A percentile compares a stretch with the other conserved stretches of the same genome.
phyloP scores from a whole-genome alignment of 2,888 invertebrate species.

The Perizoma affinitatum region DNA sequence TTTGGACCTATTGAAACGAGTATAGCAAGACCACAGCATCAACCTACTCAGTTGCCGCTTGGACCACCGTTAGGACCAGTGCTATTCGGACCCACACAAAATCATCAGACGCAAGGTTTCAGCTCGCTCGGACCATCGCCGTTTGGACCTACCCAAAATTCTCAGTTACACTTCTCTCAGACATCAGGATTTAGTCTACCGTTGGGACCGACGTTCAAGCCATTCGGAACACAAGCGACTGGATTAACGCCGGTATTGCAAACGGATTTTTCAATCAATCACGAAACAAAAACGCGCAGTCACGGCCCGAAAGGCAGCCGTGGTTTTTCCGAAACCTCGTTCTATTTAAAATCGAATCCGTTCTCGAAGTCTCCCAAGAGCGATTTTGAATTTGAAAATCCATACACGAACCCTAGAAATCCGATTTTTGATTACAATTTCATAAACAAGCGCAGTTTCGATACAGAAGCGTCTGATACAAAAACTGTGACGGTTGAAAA shows the following conservation, averaged over 20 bases:
- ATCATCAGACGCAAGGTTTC: too few species aligned
- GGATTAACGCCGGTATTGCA: slow-evolving; percentile 40
- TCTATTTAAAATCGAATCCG: slow-evolving; percentile 50
- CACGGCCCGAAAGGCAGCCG: slow-evolving; percentile 50
- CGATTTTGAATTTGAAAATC: slow-evolving; percentile 40
- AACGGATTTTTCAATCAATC: slow-evolving; percentile 42
- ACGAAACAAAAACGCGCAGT: slow-evolving; percentile 46
- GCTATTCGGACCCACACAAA: slow-evolving; percentile 3
- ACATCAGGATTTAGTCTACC: slow-evolving; percentile 15
- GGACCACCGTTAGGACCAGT: slow-evolving; percentile 6
- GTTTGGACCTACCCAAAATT: slow-evolving; percentile 19
- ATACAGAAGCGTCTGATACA: slow-evolving; percentile 48
- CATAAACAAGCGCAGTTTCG: slow-evolving; percentile 43
- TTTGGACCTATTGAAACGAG: slow-evolving; percentile 11
- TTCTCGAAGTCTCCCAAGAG: slow-evolving; percentile 32
- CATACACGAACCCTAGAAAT: slow-evolving; percentile 27
- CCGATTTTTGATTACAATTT: slow-evolving; percentile 45
- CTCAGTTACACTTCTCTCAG: background rate
- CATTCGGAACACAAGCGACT: slow-evolving; percentile 25
- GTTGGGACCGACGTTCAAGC: slow-evolving; percentile 32
- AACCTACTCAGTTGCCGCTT: slow-evolving; percentile 10
- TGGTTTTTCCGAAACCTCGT: slow-evolving; percentile 49
- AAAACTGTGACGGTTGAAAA: slow-evolving; percentile 30
- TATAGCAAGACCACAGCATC: background rate
- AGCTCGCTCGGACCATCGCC: background rate